Percentiles rank a stretch among this genome's conserved stretches.
These are phyloP conservation scores for Rosalia funebris DNA, from an alignment of 2,888 invertebrate genomes.

Conservation along the genomic window DNA sequence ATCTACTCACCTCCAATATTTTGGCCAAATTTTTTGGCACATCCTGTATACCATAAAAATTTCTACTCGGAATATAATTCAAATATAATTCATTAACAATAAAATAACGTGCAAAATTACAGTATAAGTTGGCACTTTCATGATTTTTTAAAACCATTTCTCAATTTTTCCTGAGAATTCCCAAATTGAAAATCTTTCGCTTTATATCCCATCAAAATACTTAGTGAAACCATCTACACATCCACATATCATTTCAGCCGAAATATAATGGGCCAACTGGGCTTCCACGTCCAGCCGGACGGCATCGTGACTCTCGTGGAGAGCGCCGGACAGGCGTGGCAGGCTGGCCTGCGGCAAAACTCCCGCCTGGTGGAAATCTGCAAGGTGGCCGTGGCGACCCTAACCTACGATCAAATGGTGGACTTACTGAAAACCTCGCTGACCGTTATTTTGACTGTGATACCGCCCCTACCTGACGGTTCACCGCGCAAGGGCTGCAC, in stretches of 20 bases:
- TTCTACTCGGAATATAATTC: no score
- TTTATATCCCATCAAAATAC: no score
- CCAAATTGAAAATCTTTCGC: no score
- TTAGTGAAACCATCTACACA: no score
- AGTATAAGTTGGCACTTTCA: no score
- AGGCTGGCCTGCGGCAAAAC: constrained; percentile 89
- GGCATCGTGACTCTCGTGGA: constrained; percentile 94
- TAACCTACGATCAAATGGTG: constrained; percentile 92
- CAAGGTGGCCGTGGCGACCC: constrained; percentile 83
- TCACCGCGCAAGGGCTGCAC: constrained; percentile 75
- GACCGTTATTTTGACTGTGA: constrained; percentile 84
- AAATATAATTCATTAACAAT: no score
- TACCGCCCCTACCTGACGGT: constrained; percentile 78
- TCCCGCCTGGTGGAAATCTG: constrained; percentile 84
- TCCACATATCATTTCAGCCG: constrained; percentile 64
- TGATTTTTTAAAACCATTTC: no score
- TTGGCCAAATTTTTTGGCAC: no score
- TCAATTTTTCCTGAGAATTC: no score
- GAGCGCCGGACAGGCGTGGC: constrained; percentile 74
- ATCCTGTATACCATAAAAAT: no score
- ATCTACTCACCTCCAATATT: no score
- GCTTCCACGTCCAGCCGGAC: constrained; percentile 91
- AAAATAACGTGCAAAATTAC: no score
- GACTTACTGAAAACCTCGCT: constrained; percentile 90
- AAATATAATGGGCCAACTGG: constrained; percentile 85